Conservation (phyloP, 2,113 vertebrate species). For the Telmatochromis sp. region DNA sequence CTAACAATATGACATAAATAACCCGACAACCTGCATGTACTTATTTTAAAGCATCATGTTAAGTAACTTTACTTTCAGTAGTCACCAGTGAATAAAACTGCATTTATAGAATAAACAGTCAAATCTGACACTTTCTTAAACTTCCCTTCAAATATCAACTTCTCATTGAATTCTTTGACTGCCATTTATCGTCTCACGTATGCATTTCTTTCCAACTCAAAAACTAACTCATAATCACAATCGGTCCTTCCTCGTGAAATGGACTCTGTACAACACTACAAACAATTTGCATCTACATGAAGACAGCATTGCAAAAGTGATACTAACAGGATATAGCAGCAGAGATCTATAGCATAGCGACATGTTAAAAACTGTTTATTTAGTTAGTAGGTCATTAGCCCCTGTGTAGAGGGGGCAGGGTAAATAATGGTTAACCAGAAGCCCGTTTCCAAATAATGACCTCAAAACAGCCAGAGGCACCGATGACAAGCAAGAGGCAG, state of each 20-base stretch:
- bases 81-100: neutral
- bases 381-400: conserved; percentile 37
- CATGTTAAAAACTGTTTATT: neutral
- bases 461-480: conserved; percentile 17
- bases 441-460: conserved; percentile 10
- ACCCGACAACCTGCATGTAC: neutral
- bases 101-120: neutral
- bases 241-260: neutral
- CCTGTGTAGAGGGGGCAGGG: neutral
- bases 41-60: neutral
- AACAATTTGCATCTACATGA: neutral
- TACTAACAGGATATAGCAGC: neutral
- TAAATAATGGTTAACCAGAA: conserved; percentile 20
- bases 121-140: neutral
- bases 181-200: neutral
- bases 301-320: neutral
- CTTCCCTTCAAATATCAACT: neutral
- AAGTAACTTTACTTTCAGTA: neutral
- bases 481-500: neutral
- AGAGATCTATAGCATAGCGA: neutral
- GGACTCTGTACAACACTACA: neutral
- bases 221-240: neutral
- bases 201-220: neutral
- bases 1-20: neutral
- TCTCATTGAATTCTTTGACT: neutral